A percentile compares a stretch with the other conserved stretches of the same genome.
phyloP scores from a whole-genome alignment of 2,113 vertebrate genomes.

The Melierax canorus region DNA sequence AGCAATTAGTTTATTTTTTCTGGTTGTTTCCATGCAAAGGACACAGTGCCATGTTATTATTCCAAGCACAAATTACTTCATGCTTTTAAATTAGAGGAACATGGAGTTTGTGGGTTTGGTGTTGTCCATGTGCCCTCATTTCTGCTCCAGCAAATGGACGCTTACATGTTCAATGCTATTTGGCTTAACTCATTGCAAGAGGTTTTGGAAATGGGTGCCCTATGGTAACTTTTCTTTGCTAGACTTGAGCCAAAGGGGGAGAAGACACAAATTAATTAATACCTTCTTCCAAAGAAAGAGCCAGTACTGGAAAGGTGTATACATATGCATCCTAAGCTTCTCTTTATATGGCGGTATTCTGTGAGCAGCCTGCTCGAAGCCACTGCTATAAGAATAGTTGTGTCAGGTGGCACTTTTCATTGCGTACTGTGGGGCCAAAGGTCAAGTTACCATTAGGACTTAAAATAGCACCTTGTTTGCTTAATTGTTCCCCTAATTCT shows the following conservation, averaged over 20 bases:
- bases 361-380: neutral
- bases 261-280: neutral
- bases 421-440: neutral
- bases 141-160: neutral
- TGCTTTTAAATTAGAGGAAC: neutral
- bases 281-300: neutral
- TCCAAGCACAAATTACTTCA: neutral
- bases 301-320: neutral
- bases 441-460: neutral
- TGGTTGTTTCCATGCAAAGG: neutral
- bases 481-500: neutral
- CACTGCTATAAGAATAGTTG: neutral
- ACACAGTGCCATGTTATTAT: too few species aligned
- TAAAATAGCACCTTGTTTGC: neutral
- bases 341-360: neutral
- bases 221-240: neutral
- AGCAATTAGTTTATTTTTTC: fast-evolving
- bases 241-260: neutral
- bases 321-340: fast-evolving
- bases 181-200: neutral
- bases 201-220: neutral
- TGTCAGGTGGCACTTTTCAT: neutral
- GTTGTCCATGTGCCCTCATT: neutral
- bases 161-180: too few species aligned
- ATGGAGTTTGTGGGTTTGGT: neutral